Evolutionary conservation across 2,888 invertebrate genomes (phyloP).

Genomic region (Heliconius erato): DNA sequence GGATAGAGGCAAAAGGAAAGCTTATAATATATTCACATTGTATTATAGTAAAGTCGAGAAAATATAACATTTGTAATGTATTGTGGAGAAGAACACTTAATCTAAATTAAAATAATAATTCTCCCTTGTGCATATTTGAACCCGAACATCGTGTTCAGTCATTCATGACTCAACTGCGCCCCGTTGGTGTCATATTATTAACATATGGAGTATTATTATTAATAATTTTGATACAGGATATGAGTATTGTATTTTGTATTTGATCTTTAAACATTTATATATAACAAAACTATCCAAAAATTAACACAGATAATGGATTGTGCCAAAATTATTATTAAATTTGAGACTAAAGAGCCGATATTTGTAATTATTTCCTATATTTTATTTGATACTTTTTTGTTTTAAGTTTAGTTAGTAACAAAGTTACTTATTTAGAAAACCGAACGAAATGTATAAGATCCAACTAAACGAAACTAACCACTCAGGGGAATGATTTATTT

Average conservation of each 20-base stretch:
- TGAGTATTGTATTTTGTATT: neutral
- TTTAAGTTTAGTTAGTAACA: no score
- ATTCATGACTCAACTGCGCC: conserved; percentile 1
- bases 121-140: neutral
- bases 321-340: neutral
- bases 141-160: neutral
- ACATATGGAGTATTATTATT: neutral
- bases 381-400: no score
- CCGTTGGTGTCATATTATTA: neutral
- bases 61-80: no score
- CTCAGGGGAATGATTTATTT: neutral
- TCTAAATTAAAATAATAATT: neutral
- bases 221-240: neutral
- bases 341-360: neutral
- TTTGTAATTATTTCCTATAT: no score
- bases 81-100: neutral
- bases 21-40: no score
- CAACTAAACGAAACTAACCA: neutral
- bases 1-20: no score
- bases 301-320: neutral
- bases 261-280: no score
- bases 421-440: no score
- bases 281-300: no score
- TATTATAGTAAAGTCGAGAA: no score
- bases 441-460: no score